Evolutionary conservation across 2,888 invertebrate species (phyloP).

Genomic region (Criorhina ranunculi): DNA sequence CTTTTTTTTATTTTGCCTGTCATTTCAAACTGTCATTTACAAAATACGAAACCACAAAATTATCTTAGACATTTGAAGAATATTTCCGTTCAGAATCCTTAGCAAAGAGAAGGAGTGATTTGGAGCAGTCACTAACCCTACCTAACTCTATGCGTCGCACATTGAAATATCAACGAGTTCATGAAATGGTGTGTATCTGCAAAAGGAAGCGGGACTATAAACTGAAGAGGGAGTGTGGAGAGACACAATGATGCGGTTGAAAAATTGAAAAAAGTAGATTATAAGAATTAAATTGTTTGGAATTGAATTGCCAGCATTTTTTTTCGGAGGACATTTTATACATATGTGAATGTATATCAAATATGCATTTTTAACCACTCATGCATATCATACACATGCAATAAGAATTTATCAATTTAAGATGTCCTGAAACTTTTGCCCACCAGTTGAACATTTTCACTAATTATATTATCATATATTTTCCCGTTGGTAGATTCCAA

Average conservation of each 20-base stretch:
- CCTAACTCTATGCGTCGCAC: conserved; percentile 7
- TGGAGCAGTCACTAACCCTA: conserved; percentile 70
- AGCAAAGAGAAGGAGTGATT: conserved; percentile 48
- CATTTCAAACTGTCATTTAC: conserved; percentile 72
- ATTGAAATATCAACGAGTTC: conserved; percentile 34
- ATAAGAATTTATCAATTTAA: conserved; percentile 8
- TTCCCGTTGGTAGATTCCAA: background rate
- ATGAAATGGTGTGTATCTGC: conserved; percentile 6
- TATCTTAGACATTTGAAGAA: conserved; percentile 64
- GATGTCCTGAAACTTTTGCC: background rate
- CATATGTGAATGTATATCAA: background rate
- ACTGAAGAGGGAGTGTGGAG: background rate
- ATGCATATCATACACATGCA: background rate
- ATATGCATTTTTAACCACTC: background rate
- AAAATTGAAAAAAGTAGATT: conserved; percentile 14
- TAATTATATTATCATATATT: conserved; percentile 3
- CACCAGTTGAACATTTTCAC: conserved; percentile 1
- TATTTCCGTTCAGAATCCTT: conserved; percentile 59
- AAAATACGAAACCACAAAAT: conserved; percentile 68
- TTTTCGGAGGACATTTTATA: conserved; percentile 5
- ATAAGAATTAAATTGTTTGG: conserved; percentile 26
- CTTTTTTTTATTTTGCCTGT: conserved; percentile 54
- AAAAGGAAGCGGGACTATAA: background rate
- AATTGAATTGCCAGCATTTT: conserved; percentile 35
- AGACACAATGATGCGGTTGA: background rate